Evolutionary conservation across 2,113 vertebrate species (phyloP).

Genomic region (cat (Felis catus)): DNA sequence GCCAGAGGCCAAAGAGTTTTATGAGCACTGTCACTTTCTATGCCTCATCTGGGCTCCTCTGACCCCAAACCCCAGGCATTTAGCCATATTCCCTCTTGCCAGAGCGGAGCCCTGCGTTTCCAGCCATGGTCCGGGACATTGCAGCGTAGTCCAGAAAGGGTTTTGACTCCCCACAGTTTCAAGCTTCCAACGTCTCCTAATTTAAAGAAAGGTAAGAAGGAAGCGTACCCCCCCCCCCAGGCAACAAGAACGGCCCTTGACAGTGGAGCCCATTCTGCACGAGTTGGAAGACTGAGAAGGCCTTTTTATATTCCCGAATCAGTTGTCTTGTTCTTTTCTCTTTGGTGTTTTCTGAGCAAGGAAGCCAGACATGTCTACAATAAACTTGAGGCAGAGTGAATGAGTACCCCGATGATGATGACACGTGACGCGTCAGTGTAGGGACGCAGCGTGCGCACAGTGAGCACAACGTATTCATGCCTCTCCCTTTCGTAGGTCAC

Average conservation of each 20-base stretch:
- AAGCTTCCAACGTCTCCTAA: background rate
- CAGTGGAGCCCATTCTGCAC: background rate
- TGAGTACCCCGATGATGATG: background rate
- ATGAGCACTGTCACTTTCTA: fast-evolving
- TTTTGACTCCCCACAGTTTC: background rate
- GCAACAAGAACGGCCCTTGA: background rate
- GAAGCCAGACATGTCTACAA: background rate
- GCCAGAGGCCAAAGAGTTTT: background rate
- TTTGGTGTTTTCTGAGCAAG: background rate
- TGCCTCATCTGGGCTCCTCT: background rate
- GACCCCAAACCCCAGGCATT: background rate
- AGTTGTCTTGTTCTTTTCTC: background rate
- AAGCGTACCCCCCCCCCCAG: no score
- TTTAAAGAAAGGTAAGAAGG: background rate
- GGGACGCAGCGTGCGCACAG: background rate
- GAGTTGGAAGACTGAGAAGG: background rate
- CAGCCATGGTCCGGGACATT: background rate
- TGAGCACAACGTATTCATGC: fast-evolving
- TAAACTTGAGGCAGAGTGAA: background rate
- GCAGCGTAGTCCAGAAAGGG: background rate
- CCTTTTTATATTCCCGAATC: background rate
- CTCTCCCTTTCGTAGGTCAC: background rate
- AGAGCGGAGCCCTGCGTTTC: background rate
- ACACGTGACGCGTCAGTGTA: fast-evolving
- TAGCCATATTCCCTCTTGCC: background rate